Evolutionary conservation across 2,888 invertebrate species (phyloP), one percentile per base, ranked within the genome.

Genomic region (Megamerina dolium): DNA sequence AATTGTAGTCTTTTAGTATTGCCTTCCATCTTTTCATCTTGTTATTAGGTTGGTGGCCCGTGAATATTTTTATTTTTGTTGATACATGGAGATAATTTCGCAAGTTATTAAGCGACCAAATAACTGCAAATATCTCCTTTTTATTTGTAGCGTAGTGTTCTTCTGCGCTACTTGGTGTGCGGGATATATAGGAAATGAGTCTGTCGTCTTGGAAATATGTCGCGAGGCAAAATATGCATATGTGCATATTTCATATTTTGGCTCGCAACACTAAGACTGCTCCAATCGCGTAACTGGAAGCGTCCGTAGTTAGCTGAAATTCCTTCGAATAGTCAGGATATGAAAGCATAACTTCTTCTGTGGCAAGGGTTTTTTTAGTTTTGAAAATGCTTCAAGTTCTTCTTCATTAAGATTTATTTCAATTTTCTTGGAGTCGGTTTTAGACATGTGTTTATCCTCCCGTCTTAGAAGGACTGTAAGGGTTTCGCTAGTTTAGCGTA

Each of bases 351-450:
- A 38, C 26, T 6, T 23, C 26, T 23, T 23, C 10, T 6, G 8
- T 20, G n/a, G 30, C 13, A 30, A 10, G 30, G 41, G 23, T 8
- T 38, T 32, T 14, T 26, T 33, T 10, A 44, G 19, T 16, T 30
- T 14, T 41, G 33, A 41, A 6, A 43, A 23, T 2, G 34, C 41
- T 6, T 33, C 48, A 10, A 48, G 16, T 40, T 42, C 40, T 33
- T 45, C 45, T 36, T 35, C 12, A 26, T 26, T 26, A 10, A 26
- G 12, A 26, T 26, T 26, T 26, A 26, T 41, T 23, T 48, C n/a
- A n/a, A n/a, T n/a, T n/a, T n/a, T n/a, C n/a, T n/a, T n/a, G n/a
- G n/a, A n/a, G n/a, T n/a, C n/a, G n/a, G n/a, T n/a, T n/a, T n/a
- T n/a, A n/a, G n/a, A n/a, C n/a, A n/a, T n/a, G n/a, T n/a, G n/a